phyloP scores from a whole-genome alignment of 2,797 vertebrate genomes.

The Poeciliopsis presidionis region DNA sequence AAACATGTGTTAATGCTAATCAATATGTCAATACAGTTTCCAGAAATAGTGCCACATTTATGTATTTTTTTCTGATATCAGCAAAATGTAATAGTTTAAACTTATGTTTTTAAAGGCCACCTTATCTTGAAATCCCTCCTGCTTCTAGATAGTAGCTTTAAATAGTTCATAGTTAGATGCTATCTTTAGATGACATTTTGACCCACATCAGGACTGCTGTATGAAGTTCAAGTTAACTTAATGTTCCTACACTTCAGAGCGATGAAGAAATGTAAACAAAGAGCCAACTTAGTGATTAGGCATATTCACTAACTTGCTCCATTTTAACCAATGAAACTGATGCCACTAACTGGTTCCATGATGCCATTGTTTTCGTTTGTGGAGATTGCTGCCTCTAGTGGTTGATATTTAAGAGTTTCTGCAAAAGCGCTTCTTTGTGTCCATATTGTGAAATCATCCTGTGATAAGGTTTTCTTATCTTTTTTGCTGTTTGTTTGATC shows the following conservation, averaged over 20 bases:
- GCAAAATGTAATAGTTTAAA: background rate
- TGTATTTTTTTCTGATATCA: background rate
- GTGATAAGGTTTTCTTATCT: background rate
- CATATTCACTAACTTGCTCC: background rate
- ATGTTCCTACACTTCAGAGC: background rate
- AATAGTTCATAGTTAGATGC: background rate
- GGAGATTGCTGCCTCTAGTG: background rate
- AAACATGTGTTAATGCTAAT: background rate
- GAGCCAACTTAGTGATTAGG: background rate
- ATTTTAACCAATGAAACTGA: background rate
- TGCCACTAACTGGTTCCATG: background rate
- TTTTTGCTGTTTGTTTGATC: background rate
- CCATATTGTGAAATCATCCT: background rate
- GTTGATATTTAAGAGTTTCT: background rate
- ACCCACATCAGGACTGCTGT: background rate
- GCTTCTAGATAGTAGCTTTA: background rate
- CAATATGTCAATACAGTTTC: background rate
- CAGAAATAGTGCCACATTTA: background rate
- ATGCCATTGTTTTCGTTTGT: background rate
- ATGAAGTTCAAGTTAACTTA: background rate
- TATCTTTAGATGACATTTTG: background rate
- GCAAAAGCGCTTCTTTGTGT: background rate
- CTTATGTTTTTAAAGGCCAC: background rate
- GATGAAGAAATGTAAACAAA: background rate
- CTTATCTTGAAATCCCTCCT: background rate